Evolutionary conservation across 2,888 invertebrate genomes (phyloP).

Genomic region (Cynaeus angustus): DNA sequence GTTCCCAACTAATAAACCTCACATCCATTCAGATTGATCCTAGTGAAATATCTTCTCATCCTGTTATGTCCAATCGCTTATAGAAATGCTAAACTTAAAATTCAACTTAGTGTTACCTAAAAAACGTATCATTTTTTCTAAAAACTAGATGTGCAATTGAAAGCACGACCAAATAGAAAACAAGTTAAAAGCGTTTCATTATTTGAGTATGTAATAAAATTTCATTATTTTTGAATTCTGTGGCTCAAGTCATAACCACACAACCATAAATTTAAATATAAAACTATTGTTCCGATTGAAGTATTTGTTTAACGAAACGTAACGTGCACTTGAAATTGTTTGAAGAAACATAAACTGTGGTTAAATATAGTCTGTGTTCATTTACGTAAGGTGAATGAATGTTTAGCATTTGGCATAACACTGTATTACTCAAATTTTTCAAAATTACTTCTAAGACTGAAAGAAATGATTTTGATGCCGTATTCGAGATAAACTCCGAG

Average conservation of each 20-base stretch:
- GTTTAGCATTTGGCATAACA: constrained; percentile 24
- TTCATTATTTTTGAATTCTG: constrained; percentile 1
- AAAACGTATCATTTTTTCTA: no score
- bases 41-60: no score
- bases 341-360: constrained; percentile 46
- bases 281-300: constrained; percentile 32
- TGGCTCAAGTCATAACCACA: not conserved
- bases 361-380: constrained; percentile 45
- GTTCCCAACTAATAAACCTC: no score
- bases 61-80: no score
- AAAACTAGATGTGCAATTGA: no score
- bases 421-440: constrained; percentile 7
- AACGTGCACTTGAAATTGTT: constrained; percentile 43
- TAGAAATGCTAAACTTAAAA: no score
- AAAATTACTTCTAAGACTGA: not conserved
- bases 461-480: not conserved
- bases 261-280: constrained; percentile 17
- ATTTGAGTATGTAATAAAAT: no score
- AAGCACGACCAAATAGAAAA: no score
- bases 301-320: constrained; percentile 46
- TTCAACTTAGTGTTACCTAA: no score
- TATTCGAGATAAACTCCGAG: not conserved
- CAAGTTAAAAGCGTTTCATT: no score
- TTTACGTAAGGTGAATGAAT: constrained; percentile 35
- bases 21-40: no score